Base-by-base conservation (phyloP, 2,888 invertebrate species). In the Andrena hattorfiana region DNA sequence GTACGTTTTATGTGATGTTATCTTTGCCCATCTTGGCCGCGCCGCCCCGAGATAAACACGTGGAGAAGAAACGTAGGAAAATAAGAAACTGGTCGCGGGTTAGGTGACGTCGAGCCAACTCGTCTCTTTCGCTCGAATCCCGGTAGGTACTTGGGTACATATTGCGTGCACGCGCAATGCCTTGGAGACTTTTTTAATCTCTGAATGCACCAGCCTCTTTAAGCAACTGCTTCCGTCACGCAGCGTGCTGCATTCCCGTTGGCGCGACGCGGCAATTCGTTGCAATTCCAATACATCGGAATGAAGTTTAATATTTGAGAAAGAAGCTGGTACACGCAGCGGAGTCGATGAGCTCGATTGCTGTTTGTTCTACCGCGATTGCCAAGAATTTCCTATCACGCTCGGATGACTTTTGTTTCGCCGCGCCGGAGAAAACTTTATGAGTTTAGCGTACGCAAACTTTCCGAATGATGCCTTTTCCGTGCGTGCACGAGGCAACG, bases 311-410 rank as follows among this genome's bases (percentile, higher is more conserved):
- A 76, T 71, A 63, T 51, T 71, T 76, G 28, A 35, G 0, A 13
- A 56, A 63, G 42, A 23, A 71, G 10, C 28, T 32, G 42, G 64
- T 56, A n/a, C 35, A 10, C 66, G 51, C 10, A 26, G 10, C n/a
- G 1, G 10, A 35, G 48, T 6, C 20, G 69, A 60, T 13, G n/a
- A 35, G 54, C 32, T 30, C 68, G 75, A 72, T 72, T 62, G 77
- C 23, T 74, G 75, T 48, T 78, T 75, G 48, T 62, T 49, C 23
- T 56, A 30, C 13, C 51, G 8, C 71, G 71, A 77, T 77, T 66
- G 66, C 42, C 42, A 64, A 30, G 23, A 78, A 68, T 54, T 62
- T 26, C 28, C 23, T 26, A 23, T 69, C 10, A 13, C 28, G 56
- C 28, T 32, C 32, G 35, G 20, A 62, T 30, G 35, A 26, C 67